Evolutionary conservation across 2,113 vertebrate genomes (phyloP).

Genomic region (Hoplias malabaricus): DNA sequence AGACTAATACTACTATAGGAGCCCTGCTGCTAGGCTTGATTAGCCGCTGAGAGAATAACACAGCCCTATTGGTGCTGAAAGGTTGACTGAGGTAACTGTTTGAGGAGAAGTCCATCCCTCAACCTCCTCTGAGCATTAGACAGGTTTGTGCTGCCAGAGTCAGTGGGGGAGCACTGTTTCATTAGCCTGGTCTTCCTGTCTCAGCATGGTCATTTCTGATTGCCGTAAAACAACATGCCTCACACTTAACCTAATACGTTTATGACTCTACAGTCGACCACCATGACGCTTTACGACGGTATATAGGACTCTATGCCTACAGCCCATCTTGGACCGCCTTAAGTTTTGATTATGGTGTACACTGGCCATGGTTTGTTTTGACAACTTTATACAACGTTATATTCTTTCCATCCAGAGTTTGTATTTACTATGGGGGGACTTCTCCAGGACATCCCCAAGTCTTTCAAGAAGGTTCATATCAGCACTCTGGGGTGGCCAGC

Average conservation of each 20-base stretch:
- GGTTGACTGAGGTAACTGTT: not conserved
- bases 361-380: too few relatives aligned
- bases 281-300: too few relatives aligned
- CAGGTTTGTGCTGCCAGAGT: not conserved
- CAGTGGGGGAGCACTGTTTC: constrained; percentile 1
- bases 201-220: constrained; percentile 4
- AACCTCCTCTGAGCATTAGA: not conserved
- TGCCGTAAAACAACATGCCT: not conserved
- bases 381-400: too few relatives aligned
- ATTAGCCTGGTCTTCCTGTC: not conserved
- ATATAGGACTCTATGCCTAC: too few relatives aligned
- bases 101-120: constrained; percentile 23
- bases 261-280: too few relatives aligned
- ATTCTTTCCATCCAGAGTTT: too few relatives aligned
- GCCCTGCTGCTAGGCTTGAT: not conserved
- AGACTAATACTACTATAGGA: not conserved
- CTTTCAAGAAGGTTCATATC: too few relatives aligned
- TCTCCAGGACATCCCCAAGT: too few relatives aligned
- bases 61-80: not conserved
- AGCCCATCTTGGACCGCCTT: too few relatives aligned
- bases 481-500: too few relatives aligned
- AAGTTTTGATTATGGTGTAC: too few relatives aligned
- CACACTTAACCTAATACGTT: not conserved
- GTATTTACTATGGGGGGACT: too few relatives aligned
- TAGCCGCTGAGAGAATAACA: not conserved